Conservation (phyloP, 1,140 invertebrate genomes). For the Ditylenchus dipsaci region DNA sequence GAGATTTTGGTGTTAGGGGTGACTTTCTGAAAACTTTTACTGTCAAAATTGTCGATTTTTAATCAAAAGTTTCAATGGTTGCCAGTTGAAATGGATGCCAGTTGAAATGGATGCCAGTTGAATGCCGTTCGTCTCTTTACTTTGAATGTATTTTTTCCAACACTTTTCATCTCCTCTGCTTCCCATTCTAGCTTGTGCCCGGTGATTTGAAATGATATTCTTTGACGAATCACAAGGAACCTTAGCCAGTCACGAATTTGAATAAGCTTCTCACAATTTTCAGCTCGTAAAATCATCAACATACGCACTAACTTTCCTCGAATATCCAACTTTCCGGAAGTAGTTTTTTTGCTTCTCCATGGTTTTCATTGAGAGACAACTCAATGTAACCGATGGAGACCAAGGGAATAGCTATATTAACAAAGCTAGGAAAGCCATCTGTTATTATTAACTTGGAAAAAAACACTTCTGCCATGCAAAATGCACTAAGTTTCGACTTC, state of each 20-base stretch:
- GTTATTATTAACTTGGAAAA: background rate
- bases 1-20: no score
- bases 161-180: constrained; percentile 9
- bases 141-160: no score
- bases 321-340: background rate
- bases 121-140: no score
- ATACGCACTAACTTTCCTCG: background rate
- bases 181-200: no score
- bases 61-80: no score
- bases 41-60: no score
- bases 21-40: no score
- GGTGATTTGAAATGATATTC: no score
- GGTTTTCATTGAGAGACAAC: background rate
- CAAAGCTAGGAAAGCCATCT: background rate
- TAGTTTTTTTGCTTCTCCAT: background rate
- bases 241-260: constrained; percentile 15
- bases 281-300: background rate
- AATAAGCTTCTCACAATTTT: background rate
- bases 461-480: background rate
- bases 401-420: background rate
- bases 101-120: no score
- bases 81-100: no score
- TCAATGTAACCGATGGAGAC: background rate
- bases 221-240: constrained; percentile 12
- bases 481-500: background rate